A percentile compares a stretch with the other conserved stretches of the same genome.
These are phyloP conservation scores for Drosophila baimaii DNA, from an alignment of 1,140 invertebrate genomes.

Conservation along the genomic window DNA sequence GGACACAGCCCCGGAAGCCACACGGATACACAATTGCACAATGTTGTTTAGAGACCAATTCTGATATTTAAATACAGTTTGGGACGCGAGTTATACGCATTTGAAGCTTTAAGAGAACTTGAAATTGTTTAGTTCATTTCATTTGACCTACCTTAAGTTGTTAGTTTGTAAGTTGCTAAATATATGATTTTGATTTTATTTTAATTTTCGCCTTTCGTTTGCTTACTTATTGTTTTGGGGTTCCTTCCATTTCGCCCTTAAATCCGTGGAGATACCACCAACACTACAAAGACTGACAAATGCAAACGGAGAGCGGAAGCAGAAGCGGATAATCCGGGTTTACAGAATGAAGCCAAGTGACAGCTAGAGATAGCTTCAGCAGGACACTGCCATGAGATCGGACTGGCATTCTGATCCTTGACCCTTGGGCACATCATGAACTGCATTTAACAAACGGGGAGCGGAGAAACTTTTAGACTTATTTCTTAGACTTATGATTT, in stretches of 20 bases:
- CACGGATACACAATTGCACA: conserved; percentile 28
- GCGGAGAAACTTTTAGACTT: background rate
- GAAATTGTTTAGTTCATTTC: conserved; percentile 44
- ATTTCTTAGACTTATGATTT: conserved; percentile 26
- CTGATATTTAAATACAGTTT: conserved; percentile 45
- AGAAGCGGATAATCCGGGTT: conserved; percentile 13
- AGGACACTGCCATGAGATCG: conserved; percentile 33
- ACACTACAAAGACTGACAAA: conserved; percentile 59
- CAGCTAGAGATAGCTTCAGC: conserved; percentile 51
- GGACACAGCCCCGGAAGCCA: conserved; percentile 19
- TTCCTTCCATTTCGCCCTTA: conserved; percentile 13
- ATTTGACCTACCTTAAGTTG: conserved; percentile 44
- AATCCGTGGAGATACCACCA: conserved; percentile 35
- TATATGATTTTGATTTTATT: conserved; percentile 54
- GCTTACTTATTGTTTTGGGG: conserved; percentile 8
- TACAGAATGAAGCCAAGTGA: conserved; percentile 15
- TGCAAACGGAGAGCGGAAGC: conserved; percentile 33
- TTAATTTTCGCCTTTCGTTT: conserved; percentile 6
- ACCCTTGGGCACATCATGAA: conserved; percentile 38
- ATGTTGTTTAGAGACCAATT: conserved; percentile 29
- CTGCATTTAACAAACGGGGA: conserved; percentile 38
- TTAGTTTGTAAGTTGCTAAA: conserved; percentile 53
- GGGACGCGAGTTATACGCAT: conserved; percentile 51
- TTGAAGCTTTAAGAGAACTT: conserved; percentile 57
- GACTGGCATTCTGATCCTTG: conserved; percentile 25